A percentile compares a stretch with the other conserved stretches of the same genome.
Conservation (phyloP, 2,113 vertebrate genomes). For the Ageneiosus marmoratus region DNA sequence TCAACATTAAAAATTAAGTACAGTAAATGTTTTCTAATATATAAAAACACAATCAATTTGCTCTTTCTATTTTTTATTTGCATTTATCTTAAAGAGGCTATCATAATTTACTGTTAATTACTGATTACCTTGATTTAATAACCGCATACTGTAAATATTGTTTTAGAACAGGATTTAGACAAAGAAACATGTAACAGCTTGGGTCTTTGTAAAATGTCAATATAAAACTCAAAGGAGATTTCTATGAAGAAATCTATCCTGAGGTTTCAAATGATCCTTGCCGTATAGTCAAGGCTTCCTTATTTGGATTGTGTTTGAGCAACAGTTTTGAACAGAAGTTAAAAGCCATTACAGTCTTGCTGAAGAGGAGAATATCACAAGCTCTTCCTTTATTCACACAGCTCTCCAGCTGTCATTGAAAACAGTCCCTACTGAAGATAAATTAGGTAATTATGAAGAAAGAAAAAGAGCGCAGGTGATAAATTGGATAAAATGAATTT, state of each 20-base stretch:
- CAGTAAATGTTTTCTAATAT: not conserved
- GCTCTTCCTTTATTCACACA: conserved; percentile 22
- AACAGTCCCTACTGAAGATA: conserved; percentile 14
- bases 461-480: not conserved
- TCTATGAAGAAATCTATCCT: conserved; percentile 49
- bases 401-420: conserved; percentile 25
- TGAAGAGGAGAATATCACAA: conserved; percentile 36
- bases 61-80: not conserved
- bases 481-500: conserved; percentile 18
- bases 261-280: conserved; percentile 51
- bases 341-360: conserved; percentile 41
- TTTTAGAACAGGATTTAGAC: not conserved
- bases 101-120: not conserved
- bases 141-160: not conserved
- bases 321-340: conserved; percentile 43
- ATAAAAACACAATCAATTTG: not conserved
- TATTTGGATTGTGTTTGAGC: conserved; percentile 37
- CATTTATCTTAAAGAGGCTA: not conserved
- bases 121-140: not conserved
- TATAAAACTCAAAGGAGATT: conserved; percentile 48
- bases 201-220: conserved; percentile 29
- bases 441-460: conserved; percentile 25
- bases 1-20: not conserved
- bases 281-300: conserved; percentile 30
- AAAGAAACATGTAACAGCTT: not conserved